phyloP scores from a whole-genome alignment of 2,888 invertebrate species.

The Lithophane leautieri region DNA sequence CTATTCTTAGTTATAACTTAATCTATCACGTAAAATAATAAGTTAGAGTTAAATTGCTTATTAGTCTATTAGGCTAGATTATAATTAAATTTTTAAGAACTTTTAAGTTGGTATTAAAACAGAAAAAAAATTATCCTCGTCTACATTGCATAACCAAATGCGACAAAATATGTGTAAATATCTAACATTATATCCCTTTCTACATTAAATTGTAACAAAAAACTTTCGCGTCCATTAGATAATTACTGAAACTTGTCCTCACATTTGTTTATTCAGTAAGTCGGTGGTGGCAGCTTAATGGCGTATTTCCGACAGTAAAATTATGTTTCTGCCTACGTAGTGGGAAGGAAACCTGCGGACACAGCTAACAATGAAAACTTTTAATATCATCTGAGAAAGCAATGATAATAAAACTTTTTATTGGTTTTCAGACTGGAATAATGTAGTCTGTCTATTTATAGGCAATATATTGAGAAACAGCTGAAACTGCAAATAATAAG shows the following conservation, averaged over 20 bases:
- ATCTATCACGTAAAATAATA: no score
- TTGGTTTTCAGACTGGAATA: slow-evolving; percentile 19
- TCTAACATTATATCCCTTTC: background rate
- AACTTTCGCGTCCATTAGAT: slow-evolving; percentile 30
- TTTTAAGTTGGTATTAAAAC: no score
- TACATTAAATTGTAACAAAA: slow-evolving; percentile 1
- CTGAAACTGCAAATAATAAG: background rate
- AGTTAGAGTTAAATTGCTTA: no score
- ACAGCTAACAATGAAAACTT: slow-evolving; percentile 48
- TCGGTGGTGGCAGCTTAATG: slow-evolving; percentile 47
- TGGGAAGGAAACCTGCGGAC: slow-evolving; percentile 35
- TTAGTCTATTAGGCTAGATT: no score
- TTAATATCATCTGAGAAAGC: slow-evolving; percentile 36
- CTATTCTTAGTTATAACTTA: no score
- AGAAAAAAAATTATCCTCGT: no score
- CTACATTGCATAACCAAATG: background rate
- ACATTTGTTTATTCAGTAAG: slow-evolving; percentile 56
- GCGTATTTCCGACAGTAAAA: slow-evolving; percentile 59
- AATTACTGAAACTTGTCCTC: slow-evolving; percentile 55
- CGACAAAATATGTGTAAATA: background rate
- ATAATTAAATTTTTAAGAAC: no score
- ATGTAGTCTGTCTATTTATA: slow-evolving; percentile 40
- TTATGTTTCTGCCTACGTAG: slow-evolving; percentile 50
- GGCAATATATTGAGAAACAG: background rate
- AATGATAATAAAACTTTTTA: slow-evolving; percentile 49